These are phyloP conservation scores for Calycopis cecrops DNA, from an alignment of 1,140 invertebrate genomes.

Conservation along the genomic window DNA sequence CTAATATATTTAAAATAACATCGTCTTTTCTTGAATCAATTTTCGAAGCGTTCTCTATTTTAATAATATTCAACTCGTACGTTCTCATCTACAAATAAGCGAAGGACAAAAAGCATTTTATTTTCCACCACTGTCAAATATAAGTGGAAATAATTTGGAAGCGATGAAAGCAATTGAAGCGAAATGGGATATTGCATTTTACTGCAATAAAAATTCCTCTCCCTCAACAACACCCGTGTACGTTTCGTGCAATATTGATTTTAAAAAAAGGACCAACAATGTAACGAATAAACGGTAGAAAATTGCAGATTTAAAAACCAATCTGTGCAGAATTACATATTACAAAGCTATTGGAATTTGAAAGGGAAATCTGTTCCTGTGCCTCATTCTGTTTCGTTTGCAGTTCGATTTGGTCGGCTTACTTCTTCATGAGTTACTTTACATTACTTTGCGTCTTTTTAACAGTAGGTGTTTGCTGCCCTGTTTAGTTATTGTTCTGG, in stretches of 20 bases:
- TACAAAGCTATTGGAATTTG: not conserved
- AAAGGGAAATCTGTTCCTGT: not conserved
- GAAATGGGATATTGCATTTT: constrained; percentile 5
- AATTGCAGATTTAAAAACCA: not conserved
- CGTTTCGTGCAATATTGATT: not conserved
- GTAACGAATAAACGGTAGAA: not conserved
- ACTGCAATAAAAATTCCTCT: constrained; percentile 4
- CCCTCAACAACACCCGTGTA: not conserved
- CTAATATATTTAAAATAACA: too few species aligned
- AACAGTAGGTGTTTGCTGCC: too few species aligned
- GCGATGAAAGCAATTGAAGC: not conserved
- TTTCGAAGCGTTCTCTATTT: too few species aligned
- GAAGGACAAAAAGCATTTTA: too few species aligned
- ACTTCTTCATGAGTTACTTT: too few species aligned
- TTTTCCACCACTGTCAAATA: not conserved
- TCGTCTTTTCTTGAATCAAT: too few species aligned
- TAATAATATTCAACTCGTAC: too few species aligned
- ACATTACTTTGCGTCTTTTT: too few species aligned
- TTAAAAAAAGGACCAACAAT: not conserved
- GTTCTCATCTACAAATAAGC: too few species aligned
- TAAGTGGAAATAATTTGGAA: constrained; percentile 6
- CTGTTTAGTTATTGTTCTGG: too few species aligned
- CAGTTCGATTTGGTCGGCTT: not conserved
- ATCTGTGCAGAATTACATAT: not conserved
- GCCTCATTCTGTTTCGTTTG: not conserved